Evolutionary conservation across 1,140 invertebrate species (phyloP).

Genomic region (Thereuonema tuberculata): DNA sequence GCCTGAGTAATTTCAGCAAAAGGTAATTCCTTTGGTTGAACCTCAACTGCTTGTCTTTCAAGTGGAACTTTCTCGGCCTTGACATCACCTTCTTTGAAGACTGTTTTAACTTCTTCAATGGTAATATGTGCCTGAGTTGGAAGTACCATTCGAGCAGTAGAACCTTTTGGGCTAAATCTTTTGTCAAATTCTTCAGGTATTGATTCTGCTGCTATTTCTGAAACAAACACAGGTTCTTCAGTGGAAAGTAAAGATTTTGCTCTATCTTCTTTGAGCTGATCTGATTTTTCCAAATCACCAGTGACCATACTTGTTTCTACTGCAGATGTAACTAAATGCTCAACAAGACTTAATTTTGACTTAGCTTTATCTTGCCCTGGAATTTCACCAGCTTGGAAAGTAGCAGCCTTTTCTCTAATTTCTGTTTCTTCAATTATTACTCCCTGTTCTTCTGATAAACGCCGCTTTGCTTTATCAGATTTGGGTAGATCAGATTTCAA

Average conservation of each 20-base stretch:
- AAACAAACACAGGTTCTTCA: conserved; percentile 10
- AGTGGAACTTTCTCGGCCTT: conserved; percentile 15
- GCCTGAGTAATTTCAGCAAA: conserved; percentile 14
- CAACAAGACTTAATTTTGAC: conserved; percentile 7
- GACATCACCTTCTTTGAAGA: conserved; percentile 13
- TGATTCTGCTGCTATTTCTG: conserved; percentile 5
- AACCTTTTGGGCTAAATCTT: not conserved
- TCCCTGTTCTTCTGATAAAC: not conserved
- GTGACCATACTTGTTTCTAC: conserved; percentile 7
- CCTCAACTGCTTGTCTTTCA: conserved; percentile 12
- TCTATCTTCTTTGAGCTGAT: conserved; percentile 7
- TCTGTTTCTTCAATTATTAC: not conserved
- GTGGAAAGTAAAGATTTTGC: not conserved
- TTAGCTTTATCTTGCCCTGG: conserved; percentile 14
- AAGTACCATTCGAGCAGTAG: not conserved
- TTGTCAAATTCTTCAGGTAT: conserved; percentile 5
- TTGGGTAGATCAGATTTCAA: not conserved
- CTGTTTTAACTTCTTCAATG: conserved; percentile 7
- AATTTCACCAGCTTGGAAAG: conserved; percentile 13
- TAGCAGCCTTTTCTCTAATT: not conserved
- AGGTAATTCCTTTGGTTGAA: conserved; percentile 20
- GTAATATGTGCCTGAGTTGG: conserved; percentile 10
- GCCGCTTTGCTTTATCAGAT: not conserved
- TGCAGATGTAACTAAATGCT: conserved; percentile 9
- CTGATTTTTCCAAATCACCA: conserved; percentile 1